Conservation (phyloP, 2,797 vertebrate species). For the Enteromius afrohamiltoni region DNA sequence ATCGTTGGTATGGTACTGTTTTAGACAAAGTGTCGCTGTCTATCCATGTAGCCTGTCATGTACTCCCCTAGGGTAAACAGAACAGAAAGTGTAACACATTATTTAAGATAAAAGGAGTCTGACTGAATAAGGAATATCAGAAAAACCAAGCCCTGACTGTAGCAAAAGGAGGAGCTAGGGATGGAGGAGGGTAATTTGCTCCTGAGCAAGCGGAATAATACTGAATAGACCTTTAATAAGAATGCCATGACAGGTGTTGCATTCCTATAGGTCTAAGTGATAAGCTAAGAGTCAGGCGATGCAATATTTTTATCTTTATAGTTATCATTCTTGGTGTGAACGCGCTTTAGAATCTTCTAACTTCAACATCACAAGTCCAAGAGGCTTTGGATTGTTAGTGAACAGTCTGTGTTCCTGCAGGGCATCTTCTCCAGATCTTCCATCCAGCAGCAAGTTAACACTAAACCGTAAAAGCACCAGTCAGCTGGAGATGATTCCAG, state of each 20-base stretch:
- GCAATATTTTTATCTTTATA: too few relatives aligned
- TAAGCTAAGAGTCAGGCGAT: too few relatives aligned
- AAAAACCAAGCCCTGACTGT: background rate
- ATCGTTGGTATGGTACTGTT: background rate
- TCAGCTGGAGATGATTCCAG: constrained; percentile 88
- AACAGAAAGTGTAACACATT: background rate
- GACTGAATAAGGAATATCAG: background rate
- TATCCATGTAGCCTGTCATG: too few relatives aligned
- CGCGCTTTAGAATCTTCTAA: background rate
- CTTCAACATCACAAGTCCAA: background rate
- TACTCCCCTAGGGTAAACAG: background rate
- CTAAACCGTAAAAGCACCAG: constrained; percentile 94
- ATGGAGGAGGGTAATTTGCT: background rate
- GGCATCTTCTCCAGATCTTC: constrained; percentile 92
- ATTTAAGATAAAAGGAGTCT: background rate
- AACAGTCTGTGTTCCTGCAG: constrained; percentile 67
- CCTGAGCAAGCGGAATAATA: background rate
- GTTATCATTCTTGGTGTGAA: too few relatives aligned
- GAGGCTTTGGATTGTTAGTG: background rate
- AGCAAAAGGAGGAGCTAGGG: background rate
- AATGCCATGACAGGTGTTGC: too few relatives aligned
- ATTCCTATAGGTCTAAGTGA: too few relatives aligned
- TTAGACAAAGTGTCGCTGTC: background rate
- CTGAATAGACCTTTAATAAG: background rate
- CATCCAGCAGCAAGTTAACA: constrained; percentile 86